Conservation (phyloP, 2,888 invertebrate species). For the Anthrax anthrax region DNA sequence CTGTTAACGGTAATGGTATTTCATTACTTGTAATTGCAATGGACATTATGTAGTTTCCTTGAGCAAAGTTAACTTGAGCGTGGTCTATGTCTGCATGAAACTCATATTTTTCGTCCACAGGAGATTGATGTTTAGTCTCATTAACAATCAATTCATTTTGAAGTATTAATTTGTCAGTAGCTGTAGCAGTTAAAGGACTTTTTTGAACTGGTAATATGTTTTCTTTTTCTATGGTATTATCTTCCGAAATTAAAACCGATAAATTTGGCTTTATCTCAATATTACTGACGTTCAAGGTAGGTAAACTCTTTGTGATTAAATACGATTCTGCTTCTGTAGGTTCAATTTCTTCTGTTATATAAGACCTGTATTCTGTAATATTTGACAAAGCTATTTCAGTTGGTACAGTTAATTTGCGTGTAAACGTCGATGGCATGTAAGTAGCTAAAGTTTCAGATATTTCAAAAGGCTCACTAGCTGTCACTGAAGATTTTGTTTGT, state of each 20-base stretch:
- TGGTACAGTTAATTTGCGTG: conserved; percentile 63
- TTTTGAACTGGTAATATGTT: conserved; percentile 35
- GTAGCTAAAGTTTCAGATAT: conserved; percentile 54
- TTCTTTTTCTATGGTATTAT: conserved; percentile 51
- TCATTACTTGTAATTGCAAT: conserved; percentile 46
- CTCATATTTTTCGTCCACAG: conserved; percentile 42
- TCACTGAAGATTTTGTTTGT: conserved; percentile 47
- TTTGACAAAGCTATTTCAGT: conserved; percentile 58
- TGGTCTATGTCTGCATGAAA: conserved; percentile 37
- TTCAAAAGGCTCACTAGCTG: conserved; percentile 46
- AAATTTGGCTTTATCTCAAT: conserved; percentile 45
- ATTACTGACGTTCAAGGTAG: conserved; percentile 43
- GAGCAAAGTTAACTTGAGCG: conserved; percentile 45
- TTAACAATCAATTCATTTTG: conserved; percentile 44
- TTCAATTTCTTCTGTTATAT: conserved; percentile 47
- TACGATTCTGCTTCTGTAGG: conserved; percentile 55
- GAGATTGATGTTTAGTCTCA: conserved; percentile 48
- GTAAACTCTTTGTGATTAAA: conserved; percentile 42
- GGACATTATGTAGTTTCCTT: too few relatives aligned
- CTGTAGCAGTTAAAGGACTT: conserved; percentile 26
- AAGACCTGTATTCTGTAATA: conserved; percentile 49
- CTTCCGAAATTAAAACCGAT: conserved; percentile 41
- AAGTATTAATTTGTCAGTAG: conserved; percentile 36
- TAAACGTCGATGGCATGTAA: conserved; percentile 60
- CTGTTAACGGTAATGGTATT: conserved; percentile 40